phyloP scores from a whole-genome alignment of 1,140 invertebrate species.

The Pseudomyrmex pallidus region DNA sequence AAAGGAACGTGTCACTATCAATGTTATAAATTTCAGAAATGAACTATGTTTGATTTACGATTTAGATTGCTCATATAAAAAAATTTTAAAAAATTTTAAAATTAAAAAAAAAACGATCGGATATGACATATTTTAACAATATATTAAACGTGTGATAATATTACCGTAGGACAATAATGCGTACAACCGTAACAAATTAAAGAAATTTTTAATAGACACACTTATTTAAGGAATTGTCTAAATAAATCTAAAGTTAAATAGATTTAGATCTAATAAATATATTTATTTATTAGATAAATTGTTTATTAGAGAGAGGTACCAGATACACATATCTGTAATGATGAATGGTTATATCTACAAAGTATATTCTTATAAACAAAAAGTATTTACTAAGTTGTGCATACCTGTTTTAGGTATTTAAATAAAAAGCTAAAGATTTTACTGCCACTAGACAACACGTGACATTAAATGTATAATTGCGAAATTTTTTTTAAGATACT shows the following conservation, averaged over 20 bases:
- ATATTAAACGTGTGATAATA: slow-evolving; percentile 11
- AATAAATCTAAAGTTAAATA: too few relatives aligned
- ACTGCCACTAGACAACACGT: slow-evolving; percentile 28
- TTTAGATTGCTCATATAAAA: too few relatives aligned
- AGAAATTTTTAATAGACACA: too few relatives aligned
- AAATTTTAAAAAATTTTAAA: neutral
- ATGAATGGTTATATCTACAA: slow-evolving; percentile 13
- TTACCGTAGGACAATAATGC: slow-evolving; percentile 9
- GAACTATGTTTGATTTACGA: too few relatives aligned
- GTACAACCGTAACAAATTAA: slow-evolving; percentile 27
- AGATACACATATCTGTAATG: neutral
- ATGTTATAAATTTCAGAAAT: too few relatives aligned
- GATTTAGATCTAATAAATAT: too few relatives aligned
- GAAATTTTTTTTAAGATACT: slow-evolving; percentile 47
- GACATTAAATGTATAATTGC: slow-evolving; percentile 52
- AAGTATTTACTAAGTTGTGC: slow-evolving; percentile 45
- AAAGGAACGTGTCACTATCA: too few relatives aligned
- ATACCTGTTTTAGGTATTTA: slow-evolving; percentile 43
- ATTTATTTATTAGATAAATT: neutral
- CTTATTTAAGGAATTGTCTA: too few relatives aligned
- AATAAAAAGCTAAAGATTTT: slow-evolving; percentile 31
- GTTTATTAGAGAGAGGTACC: neutral
- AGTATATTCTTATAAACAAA: slow-evolving; percentile 8
- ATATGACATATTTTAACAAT: slow-evolving; percentile 17
- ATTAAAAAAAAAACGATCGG: slow-evolving; percentile 61